Evolutionary conservation across 1,140 invertebrate species (phyloP).

Genomic region (Polyergus mexicanus): DNA sequence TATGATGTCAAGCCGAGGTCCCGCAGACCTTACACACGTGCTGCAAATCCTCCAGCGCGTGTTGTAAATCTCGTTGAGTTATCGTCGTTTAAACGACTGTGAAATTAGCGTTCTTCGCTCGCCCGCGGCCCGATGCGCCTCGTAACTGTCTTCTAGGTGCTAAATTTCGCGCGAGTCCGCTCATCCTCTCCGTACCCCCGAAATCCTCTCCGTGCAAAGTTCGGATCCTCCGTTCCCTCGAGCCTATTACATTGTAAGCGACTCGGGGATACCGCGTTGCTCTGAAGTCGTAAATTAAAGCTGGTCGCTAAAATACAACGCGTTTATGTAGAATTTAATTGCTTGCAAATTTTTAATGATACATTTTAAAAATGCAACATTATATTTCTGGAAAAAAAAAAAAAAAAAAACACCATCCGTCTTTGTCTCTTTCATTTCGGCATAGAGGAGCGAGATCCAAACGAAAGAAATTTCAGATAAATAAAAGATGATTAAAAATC

Average conservation of each 20-base stretch:
- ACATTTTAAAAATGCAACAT: not conserved
- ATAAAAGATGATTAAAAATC: too few relatives aligned
- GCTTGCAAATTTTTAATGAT: not conserved
- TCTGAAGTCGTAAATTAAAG: slow-evolving; percentile 36
- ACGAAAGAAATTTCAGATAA: not conserved
- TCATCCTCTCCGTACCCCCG: not conserved
- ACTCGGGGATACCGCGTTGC: slow-evolving; percentile 20
- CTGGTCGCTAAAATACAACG: slow-evolving; percentile 25
- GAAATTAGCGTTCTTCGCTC: slow-evolving; percentile 86
- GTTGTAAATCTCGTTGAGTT: slow-evolving; percentile 85
- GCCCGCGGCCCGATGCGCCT: slow-evolving; percentile 77
- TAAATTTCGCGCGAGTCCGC: slow-evolving; percentile 79
- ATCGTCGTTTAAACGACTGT: slow-evolving; percentile 86
- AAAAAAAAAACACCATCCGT: not conserved
- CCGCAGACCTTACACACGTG: slow-evolving; percentile 48
- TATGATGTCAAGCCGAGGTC: slow-evolving; percentile 82
- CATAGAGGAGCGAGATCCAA: not conserved
- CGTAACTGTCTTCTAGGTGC: slow-evolving; percentile 86
- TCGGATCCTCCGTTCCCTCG: not conserved
- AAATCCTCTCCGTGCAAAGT: slow-evolving; percentile 4
- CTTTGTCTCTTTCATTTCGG: too few relatives aligned
- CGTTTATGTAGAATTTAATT: slow-evolving; percentile 19
- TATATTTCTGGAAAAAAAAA: not conserved
- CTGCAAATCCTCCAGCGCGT: slow-evolving; percentile 60
- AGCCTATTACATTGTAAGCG: slow-evolving; percentile 41